A percentile compares a stretch with the other conserved stretches of the same genome.
Conservation (phyloP, 2,113 vertebrate species). For the Plotosus lineatus region DNA sequence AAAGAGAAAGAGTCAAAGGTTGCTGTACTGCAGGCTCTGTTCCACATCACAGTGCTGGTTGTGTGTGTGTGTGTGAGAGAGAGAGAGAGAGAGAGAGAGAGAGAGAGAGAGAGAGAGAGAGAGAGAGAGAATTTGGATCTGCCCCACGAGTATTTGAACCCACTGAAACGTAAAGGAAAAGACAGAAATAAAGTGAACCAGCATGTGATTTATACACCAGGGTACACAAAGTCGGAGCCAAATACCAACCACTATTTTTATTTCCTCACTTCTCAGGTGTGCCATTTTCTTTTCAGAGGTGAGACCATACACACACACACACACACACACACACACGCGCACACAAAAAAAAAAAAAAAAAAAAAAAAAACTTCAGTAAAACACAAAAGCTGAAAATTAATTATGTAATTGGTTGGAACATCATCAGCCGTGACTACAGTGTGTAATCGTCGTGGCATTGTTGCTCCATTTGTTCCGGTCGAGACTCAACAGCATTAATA, state of each 20-base stretch:
- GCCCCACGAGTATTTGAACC: not conserved
- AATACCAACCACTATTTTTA: constrained; percentile 21
- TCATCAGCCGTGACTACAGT: no score
- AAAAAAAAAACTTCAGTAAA: no score
- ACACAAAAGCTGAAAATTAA: no score
- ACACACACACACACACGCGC: not conserved
- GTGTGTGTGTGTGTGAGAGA: not conserved
- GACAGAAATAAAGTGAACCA: constrained; percentile 1
- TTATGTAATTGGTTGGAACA: no score
- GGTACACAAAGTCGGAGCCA: not conserved
- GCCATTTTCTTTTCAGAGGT: not conserved
- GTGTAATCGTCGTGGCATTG: no score
- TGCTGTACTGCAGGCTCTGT: constrained; percentile 1
- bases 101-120: constrained; percentile 5
- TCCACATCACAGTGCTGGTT: constrained; percentile 12
- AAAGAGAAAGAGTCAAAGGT: not conserved
- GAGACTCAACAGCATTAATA: no score
- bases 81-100: not conserved
- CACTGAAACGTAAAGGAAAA: not conserved
- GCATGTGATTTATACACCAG: not conserved
- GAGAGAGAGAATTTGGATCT: constrained; percentile 11
- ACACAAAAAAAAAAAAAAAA: no score
- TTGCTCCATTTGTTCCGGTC: no score
- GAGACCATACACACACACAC: not conserved
- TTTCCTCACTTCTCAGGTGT: not conserved